Evolutionary conservation across 1,140 invertebrate species (phyloP).

Genomic region (Lordiphosa clarofinis): DNA sequence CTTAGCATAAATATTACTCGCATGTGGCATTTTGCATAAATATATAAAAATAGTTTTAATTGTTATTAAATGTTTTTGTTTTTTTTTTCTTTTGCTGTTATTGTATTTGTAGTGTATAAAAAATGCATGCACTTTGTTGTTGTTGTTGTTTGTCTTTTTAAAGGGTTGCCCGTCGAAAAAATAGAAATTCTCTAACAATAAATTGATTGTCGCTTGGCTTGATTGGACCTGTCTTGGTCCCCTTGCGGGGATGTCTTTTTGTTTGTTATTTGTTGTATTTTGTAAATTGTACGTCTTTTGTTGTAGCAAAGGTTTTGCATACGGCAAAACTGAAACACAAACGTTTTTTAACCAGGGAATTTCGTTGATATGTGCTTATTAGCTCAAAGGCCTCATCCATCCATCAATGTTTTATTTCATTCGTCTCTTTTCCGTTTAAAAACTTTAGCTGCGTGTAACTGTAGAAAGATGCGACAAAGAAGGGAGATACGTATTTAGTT

Average conservation of each 20-base stretch:
- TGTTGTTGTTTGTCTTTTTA: slow-evolving; percentile 6
- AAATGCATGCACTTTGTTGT: slow-evolving; percentile 24
- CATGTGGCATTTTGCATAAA: slow-evolving; percentile 59
- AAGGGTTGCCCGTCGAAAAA: too few relatives aligned
- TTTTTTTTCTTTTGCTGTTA: slow-evolving; percentile 31
- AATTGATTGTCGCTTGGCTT: too few relatives aligned
- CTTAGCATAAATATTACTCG: slow-evolving; percentile 78
- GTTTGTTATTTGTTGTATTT: neutral
- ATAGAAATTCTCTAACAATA: too few relatives aligned
- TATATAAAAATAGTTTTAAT: slow-evolving; percentile 37
- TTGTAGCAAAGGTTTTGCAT: slow-evolving; percentile 34
- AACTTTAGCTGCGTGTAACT: slow-evolving; percentile 51
- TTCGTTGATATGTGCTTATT: slow-evolving; percentile 67
- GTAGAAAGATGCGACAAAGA: slow-evolving; percentile 8
- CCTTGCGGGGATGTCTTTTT: neutral
- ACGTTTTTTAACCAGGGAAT: slow-evolving; percentile 39
- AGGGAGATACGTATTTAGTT: neutral
- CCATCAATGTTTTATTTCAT: neutral
- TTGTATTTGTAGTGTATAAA: slow-evolving; percentile 21
- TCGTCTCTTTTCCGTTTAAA: slow-evolving; percentile 16
- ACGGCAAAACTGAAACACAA: slow-evolving; percentile 32
- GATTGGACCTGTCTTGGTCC: too few relatives aligned
- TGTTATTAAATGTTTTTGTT: slow-evolving; percentile 18
- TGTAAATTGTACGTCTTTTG: slow-evolving; percentile 26
- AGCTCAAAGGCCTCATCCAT: slow-evolving; percentile 57